These are phyloP conservation scores for Notolepis coatsorum DNA, from an alignment of 2,797 vertebrate genomes.

Conservation along the genomic window DNA sequence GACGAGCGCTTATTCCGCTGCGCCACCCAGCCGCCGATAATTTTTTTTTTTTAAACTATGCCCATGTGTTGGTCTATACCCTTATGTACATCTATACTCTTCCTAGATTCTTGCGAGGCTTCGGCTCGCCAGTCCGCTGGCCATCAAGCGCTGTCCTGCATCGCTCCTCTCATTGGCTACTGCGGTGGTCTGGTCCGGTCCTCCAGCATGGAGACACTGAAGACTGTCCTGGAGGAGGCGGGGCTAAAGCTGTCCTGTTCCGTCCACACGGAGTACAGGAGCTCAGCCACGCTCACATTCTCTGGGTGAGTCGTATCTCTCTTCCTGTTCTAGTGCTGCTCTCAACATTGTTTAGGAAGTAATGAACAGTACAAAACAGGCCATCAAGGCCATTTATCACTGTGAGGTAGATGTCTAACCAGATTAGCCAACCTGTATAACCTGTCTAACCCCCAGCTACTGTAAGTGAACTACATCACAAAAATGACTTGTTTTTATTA, in stretches of 20 bases:
- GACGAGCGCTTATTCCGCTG: too few relatives aligned
- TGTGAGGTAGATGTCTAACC: too few relatives aligned
- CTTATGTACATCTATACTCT: background rate
- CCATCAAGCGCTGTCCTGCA: conserved; percentile 15
- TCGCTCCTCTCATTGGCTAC: conserved; percentile 38
- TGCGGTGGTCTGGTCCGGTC: conserved; percentile 6
- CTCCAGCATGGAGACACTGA: conserved; percentile 27
- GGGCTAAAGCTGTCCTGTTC: conserved; percentile 13
- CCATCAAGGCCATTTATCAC: too few relatives aligned
- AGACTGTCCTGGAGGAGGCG: conserved; percentile 22
- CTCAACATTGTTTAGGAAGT: too few relatives aligned
- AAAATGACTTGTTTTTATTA: too few relatives aligned
- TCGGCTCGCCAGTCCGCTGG: conserved; percentile 24
- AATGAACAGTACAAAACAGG: too few relatives aligned
- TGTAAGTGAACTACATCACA: too few relatives aligned
- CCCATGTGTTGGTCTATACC: too few relatives aligned
- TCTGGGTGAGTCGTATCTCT: background rate
- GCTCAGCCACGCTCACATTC: conserved; percentile 31
- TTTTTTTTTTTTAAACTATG: background rate
- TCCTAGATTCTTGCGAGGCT: conserved; percentile 37
- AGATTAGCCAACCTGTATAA: too few relatives aligned
- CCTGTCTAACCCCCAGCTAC: too few relatives aligned
- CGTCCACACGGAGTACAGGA: conserved; percentile 11
- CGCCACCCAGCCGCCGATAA: background rate
- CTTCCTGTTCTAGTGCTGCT: too few relatives aligned